phyloP scores from a whole-genome alignment of 2,888 invertebrate species.

The Andrena bicolor region DNA sequence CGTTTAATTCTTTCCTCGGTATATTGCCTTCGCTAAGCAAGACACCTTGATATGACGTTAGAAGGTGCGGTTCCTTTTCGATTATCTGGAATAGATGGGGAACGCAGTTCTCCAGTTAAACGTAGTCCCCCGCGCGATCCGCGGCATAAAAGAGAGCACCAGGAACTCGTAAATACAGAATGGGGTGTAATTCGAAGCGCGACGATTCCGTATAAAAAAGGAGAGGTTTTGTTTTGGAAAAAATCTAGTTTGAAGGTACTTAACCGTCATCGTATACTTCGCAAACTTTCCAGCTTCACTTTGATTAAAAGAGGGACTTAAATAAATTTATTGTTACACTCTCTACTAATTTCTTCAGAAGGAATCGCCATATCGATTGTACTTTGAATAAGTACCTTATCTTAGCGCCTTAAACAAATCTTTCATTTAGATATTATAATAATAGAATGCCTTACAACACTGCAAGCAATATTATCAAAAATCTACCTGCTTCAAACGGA shows the following conservation, averaged over 20 bases:
- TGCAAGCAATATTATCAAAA: too few relatives aligned
- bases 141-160: background rate
- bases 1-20: background rate
- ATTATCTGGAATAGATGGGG: conserved; percentile 24
- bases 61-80: conserved; percentile 12
- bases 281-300: background rate
- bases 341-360: too few relatives aligned
- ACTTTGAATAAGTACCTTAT: too few relatives aligned
- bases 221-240: background rate
- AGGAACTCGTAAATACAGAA: background rate
- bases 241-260: too few relatives aligned
- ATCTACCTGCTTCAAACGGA: too few relatives aligned
- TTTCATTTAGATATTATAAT: too few relatives aligned
- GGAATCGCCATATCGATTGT: too few relatives aligned
- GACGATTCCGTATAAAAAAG: background rate
- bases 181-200: background rate
- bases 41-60: background rate
- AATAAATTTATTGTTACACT: too few relatives aligned
- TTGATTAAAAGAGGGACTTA: too few relatives aligned
- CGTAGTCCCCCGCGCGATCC: conserved; percentile 1
- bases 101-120: conserved; percentile 13
- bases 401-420: too few relatives aligned
- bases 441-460: too few relatives aligned
- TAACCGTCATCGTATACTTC: background rate
- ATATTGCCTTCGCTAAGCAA: background rate